These are phyloP conservation scores for Nasonia longicornis DNA, from an alignment of 1,140 invertebrate genomes.

Conservation along the genomic window DNA sequence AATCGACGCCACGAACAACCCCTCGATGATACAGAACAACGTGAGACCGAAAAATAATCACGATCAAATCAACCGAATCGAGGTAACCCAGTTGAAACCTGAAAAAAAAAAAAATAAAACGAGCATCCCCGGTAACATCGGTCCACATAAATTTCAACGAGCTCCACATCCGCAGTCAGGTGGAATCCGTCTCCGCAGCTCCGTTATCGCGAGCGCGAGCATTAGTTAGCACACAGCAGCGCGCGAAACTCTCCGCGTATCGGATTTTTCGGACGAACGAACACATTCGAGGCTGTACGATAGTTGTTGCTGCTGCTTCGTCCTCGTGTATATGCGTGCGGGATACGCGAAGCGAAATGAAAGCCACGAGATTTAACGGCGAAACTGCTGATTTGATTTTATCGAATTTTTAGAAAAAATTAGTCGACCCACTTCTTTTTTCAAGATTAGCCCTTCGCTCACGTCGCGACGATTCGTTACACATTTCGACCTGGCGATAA, in stretches of 20 bases:
- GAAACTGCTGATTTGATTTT: too few relatives aligned
- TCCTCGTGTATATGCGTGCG: not conserved
- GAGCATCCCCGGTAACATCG: too few relatives aligned
- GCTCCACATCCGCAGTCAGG: not conserved
- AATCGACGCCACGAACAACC: too few relatives aligned
- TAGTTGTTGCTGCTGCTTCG: not conserved
- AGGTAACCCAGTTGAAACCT: too few relatives aligned
- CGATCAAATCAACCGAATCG: too few relatives aligned
- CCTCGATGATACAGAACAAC: too few relatives aligned
- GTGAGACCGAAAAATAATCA: too few relatives aligned
- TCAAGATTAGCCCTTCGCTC: too few relatives aligned
- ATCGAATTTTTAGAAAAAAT: not conserved
- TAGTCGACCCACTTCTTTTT: too few relatives aligned
- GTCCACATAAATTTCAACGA: not conserved
- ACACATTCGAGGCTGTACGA: not conserved
- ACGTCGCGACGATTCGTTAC: constrained; percentile 13
- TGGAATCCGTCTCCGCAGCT: not conserved
- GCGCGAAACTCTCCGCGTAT: not conserved
- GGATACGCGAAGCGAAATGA: not conserved
- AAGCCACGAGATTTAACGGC: not conserved
- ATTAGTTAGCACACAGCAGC: not conserved
- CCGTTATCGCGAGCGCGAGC: not conserved
- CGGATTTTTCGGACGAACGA: not conserved
- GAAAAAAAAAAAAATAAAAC: too few relatives aligned
- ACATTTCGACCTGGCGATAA: constrained; percentile 21